Percentiles rank a stretch among this genome's conserved stretches.
These are phyloP conservation scores for Synanthedon vespiformis DNA, from an alignment of 2,888 invertebrate species.

Conservation along the genomic window DNA sequence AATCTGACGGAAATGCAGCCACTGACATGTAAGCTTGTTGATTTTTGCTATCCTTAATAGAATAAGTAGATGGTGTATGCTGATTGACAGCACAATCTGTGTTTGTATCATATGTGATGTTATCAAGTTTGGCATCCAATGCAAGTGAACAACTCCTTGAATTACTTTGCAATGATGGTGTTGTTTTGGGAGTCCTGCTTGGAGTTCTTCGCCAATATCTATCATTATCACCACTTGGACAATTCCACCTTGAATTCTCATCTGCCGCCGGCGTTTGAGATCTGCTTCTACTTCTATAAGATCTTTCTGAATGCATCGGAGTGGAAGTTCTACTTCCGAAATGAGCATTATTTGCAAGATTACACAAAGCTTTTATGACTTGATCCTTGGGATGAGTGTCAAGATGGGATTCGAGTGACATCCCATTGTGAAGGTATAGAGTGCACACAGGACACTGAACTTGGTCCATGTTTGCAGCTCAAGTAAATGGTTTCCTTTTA, in stretches of 20 bases:
- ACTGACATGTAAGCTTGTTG: conserved; percentile 34
- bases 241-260: conserved; percentile 34
- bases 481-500: not conserved
- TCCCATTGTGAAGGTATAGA: conserved; percentile 84
- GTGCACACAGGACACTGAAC: conserved; percentile 87
- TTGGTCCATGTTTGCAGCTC: conserved; percentile 47
- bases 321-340: conserved; percentile 54
- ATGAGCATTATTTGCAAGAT: conserved; percentile 52
- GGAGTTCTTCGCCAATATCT: conserved; percentile 55
- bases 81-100: conserved; percentile 18
- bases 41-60: conserved; percentile 41
- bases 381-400: conserved; percentile 90
- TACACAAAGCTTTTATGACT: conserved; percentile 83
- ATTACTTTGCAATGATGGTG: conserved; percentile 23
- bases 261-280: conserved; percentile 54
- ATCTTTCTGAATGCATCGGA: conserved; percentile 48
- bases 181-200: conserved; percentile 39
- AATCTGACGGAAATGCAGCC: conserved; percentile 30
- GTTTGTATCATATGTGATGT: conserved; percentile 43
- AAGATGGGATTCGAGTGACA: conserved; percentile 83
- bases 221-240: conserved; percentile 41
- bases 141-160: conserved; percentile 39
- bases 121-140: conserved; percentile 38
- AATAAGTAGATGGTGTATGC: conserved; percentile 10
- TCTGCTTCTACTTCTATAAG: conserved; percentile 52